A percentile compares a stretch with the other conserved stretches of the same genome.
Conservation (phyloP, 2,113 vertebrate species). For the Ciconia stormi region DNA sequence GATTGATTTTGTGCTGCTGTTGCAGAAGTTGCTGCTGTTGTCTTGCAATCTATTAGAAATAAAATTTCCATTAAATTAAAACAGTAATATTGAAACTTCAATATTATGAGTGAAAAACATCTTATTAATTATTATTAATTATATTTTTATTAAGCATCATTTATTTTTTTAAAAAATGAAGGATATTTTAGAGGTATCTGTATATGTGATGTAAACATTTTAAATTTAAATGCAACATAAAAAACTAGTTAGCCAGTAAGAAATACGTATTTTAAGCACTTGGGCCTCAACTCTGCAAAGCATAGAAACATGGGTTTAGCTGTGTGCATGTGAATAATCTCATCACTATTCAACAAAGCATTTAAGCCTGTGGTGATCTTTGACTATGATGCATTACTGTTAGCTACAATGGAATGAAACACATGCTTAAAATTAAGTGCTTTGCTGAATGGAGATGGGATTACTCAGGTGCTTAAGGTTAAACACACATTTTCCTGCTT, state of each 20-base stretch:
- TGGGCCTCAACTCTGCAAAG: neutral
- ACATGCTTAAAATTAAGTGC: slow-evolving; percentile 43
- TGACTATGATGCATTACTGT: slow-evolving; percentile 20
- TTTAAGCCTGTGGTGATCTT: slow-evolving; percentile 45
- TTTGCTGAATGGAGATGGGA: slow-evolving; percentile 47
- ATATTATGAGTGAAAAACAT: slow-evolving; percentile 11
- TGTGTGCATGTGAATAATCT: slow-evolving; percentile 22
- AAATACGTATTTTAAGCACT: neutral
- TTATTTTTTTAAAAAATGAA: neutral
- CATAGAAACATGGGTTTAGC: neutral
- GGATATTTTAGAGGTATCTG: neutral
- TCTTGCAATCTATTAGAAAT: slow-evolving; percentile 91
- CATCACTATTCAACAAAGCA: slow-evolving; percentile 33
- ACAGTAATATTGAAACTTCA: slow-evolving; percentile 58
- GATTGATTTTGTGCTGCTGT: slow-evolving; percentile 99
- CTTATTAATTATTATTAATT: slow-evolving; percentile 24
- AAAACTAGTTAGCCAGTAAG: neutral
- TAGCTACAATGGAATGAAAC: slow-evolving; percentile 46
- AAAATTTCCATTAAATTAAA: slow-evolving; percentile 76
- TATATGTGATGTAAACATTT: neutral
- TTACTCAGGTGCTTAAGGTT: slow-evolving; percentile 53
- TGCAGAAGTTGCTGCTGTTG: slow-evolving; percentile 99
- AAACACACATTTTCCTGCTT: slow-evolving; percentile 53
- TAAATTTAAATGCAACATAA: neutral
- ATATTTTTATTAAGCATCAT: slow-evolving; percentile 9